A percentile compares a stretch with the other conserved stretches of the same genome.
phyloP scores from a whole-genome alignment of 1,140 invertebrate genomes.

The Macrotrachela quadricornifera region DNA sequence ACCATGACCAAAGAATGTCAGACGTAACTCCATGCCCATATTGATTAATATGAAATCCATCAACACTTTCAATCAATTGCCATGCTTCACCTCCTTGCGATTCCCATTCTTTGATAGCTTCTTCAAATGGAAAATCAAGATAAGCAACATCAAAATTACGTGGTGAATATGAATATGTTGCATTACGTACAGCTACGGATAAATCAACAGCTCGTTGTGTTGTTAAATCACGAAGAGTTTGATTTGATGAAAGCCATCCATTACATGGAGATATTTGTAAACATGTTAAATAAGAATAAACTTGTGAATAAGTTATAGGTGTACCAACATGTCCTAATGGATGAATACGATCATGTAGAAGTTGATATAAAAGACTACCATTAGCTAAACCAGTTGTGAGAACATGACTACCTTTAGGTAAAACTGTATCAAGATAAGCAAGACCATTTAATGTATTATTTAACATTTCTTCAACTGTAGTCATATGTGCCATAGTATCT shows the following conservation, averaged over 20 bases:
- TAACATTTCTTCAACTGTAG: slow-evolving; percentile 24
- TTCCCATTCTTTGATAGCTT: slow-evolving; percentile 27
- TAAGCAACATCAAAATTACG: slow-evolving; percentile 28
- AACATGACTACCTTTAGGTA: slow-evolving; percentile 31
- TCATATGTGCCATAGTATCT: slow-evolving; percentile 27
- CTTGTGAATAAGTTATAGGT: slow-evolving; percentile 29
- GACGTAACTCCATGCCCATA: slow-evolving; percentile 18
- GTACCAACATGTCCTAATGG: slow-evolving; percentile 29
- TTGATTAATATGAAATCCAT: slow-evolving; percentile 34
- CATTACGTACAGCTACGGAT: slow-evolving; percentile 21
- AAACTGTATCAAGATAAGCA: slow-evolving; percentile 18
- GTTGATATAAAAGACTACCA: slow-evolving; percentile 29
- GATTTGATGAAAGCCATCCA: slow-evolving; percentile 25
- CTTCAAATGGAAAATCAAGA: slow-evolving; percentile 26
- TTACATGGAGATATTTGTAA: slow-evolving; percentile 21
- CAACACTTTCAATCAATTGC: slow-evolving; percentile 33
- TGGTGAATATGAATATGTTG: slow-evolving; percentile 20
- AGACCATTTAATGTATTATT: slow-evolving; percentile 23
- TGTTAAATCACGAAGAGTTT: slow-evolving; percentile 1
- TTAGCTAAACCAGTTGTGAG: slow-evolving; percentile 32
- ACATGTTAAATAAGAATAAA: slow-evolving; percentile 34
- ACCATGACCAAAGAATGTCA: slow-evolving; percentile 23
- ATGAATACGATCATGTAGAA: slow-evolving; percentile 28
- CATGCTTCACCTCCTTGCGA: slow-evolving; percentile 21
- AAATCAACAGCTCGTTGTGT: slow-evolving; percentile 22